Conservation (phyloP, 2,113 vertebrate genomes). For the Neolamprologus sp. region DNA sequence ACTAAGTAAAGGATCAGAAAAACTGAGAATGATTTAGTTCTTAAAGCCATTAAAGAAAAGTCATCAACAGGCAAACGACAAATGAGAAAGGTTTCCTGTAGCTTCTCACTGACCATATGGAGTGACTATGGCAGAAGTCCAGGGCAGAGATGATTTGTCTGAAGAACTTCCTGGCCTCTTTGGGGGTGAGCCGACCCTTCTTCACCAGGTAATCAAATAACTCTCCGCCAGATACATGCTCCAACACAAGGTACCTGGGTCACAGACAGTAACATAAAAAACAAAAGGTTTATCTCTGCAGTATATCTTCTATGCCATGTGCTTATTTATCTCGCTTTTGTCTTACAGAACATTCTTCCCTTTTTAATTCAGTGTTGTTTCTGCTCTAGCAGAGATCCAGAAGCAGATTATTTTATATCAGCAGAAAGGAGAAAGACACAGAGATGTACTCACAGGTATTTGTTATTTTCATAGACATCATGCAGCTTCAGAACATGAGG, state of each 20-base stretch:
- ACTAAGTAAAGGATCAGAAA: not conserved
- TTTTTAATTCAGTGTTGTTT: not conserved
- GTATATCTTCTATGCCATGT: not conserved
- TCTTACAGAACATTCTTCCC: not conserved
- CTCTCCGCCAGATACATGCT: conserved; percentile 88
- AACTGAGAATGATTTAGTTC: not conserved
- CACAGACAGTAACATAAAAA: not conserved
- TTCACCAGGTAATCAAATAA: conserved; percentile 91
- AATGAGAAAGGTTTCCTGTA: not conserved
- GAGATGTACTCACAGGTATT: conserved; percentile 89
- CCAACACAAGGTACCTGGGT: conserved; percentile 83
- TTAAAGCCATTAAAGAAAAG: not conserved
- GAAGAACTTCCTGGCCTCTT: conserved; percentile 90
- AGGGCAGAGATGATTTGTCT: conserved; percentile 89
- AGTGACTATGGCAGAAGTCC: conserved; percentile 89
- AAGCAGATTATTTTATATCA: not conserved
- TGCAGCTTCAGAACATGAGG: conserved; percentile 90
- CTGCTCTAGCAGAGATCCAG: not conserved
- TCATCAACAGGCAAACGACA: not conserved
- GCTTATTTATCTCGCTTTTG: not conserved
- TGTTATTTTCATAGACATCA: conserved; percentile 94
- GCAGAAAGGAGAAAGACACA: not conserved
- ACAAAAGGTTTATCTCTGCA: not conserved
- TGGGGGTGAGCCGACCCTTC: conserved; percentile 85
- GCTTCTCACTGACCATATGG: conserved; percentile 78